phyloP scores from a whole-genome alignment of 2,888 invertebrate species.

The Acleris holmiana region DNA sequence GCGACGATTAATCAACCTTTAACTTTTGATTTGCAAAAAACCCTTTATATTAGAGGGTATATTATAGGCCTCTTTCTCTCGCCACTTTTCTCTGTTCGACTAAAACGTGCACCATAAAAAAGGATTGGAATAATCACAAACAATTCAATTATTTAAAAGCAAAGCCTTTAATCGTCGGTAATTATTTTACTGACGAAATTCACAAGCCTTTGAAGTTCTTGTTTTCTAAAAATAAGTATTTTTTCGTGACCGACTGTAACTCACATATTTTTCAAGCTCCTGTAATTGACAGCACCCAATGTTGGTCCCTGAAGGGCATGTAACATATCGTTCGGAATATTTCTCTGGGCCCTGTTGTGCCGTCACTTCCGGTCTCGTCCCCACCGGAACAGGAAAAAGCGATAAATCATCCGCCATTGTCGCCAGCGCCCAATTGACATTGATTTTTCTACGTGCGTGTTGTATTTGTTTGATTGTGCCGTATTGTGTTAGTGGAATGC shows the following conservation, averaged over 20 bases:
- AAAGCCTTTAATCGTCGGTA: too few species aligned
- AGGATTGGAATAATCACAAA: too few species aligned
- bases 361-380: conserved; percentile 56
- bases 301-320: conserved; percentile 43
- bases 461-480: conserved; percentile 28
- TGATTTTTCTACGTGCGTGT: conserved; percentile 58
- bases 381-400: conserved; percentile 57
- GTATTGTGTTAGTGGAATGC: conserved; percentile 27
- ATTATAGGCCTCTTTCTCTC: too few species aligned
- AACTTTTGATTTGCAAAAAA: too few species aligned
- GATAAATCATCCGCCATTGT: conserved; percentile 76
- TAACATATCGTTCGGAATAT: conserved; percentile 57
- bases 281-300: conserved; percentile 47
- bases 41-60: too few species aligned
- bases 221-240: neutral
- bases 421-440: conserved; percentile 68
- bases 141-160: too few species aligned
- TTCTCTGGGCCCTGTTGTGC: conserved; percentile 52
- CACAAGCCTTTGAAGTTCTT: too few species aligned
- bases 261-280: conserved; percentile 16
- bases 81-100: too few species aligned
- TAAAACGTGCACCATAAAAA: too few species aligned
- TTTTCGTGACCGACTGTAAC: conserved; percentile 4
- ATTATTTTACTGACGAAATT: too few species aligned
- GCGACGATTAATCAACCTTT: too few species aligned